Evolutionary conservation across 2,797 vertebrate species (phyloP).

Genomic region (Leontocebus nigricollis): DNA sequence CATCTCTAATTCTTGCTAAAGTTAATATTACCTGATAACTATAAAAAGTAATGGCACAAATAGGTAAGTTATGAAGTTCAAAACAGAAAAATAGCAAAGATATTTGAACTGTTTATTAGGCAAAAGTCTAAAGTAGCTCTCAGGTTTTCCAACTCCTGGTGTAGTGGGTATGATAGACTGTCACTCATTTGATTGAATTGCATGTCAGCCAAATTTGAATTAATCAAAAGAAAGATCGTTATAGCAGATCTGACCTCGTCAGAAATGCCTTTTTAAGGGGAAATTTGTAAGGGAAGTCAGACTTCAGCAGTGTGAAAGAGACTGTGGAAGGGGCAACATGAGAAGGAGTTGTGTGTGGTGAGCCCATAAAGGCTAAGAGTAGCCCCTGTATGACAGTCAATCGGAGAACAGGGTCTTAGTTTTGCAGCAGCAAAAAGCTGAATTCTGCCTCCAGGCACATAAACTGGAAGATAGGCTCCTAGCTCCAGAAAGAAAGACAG

Average conservation of each 20-base stretch:
- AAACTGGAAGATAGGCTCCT: neutral
- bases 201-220: neutral
- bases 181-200: neutral
- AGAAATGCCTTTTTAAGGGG: neutral
- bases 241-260: neutral
- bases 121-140: neutral
- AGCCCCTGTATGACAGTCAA: neutral
- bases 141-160: neutral
- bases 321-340: accelerated
- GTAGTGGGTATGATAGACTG: neutral
- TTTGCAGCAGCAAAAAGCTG: neutral
- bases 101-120: neutral
- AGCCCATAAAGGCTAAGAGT: accelerated
- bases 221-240: neutral
- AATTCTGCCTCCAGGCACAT: neutral
- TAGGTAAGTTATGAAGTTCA: neutral
- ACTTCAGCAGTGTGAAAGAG: neutral
- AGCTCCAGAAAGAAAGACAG: neutral
- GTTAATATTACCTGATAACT: constrained; percentile 59
- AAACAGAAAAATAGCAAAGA: neutral
- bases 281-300: neutral
- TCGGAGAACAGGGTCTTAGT: neutral
- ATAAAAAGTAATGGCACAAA: neutral
- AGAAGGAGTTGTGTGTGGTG: accelerated
- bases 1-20: constrained; percentile 23